Conservation (phyloP, 2,797 vertebrate genomes). For the Pantherophis vulpinus region DNA sequence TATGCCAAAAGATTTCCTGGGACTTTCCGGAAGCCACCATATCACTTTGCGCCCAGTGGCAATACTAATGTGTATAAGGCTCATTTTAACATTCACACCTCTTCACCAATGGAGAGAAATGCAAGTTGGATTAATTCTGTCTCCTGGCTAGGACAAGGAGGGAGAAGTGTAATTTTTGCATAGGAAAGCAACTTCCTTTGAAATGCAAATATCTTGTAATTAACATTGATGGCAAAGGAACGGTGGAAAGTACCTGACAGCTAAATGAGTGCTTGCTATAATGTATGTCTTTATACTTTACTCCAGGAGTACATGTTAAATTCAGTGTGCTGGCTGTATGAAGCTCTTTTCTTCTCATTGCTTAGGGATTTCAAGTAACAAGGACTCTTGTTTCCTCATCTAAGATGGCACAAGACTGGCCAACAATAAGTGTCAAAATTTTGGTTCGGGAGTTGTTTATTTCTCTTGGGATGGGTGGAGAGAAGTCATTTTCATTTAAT, state of each 20-base stretch:
- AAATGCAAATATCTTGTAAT: slow-evolving; percentile 34
- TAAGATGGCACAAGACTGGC: neutral
- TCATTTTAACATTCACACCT: slow-evolving; percentile 8
- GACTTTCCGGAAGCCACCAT: neutral
- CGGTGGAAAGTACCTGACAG: slow-evolving; percentile 20
- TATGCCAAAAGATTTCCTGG: neutral
- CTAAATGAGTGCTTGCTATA: slow-evolving; percentile 26
- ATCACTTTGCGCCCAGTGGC: rapidly evolving
- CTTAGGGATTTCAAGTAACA: neutral
- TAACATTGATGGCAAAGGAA: slow-evolving; percentile 14
- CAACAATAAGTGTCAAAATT: neutral
- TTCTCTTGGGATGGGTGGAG: neutral
- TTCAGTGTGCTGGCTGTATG: neutral
- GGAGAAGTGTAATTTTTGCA: neutral
- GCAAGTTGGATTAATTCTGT: neutral
- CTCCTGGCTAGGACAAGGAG: rapidly evolving
- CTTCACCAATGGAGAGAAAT: neutral
- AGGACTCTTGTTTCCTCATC: neutral
- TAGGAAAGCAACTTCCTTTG: neutral
- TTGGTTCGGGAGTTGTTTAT: neutral
- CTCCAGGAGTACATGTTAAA: neutral
- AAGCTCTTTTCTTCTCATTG: neutral
- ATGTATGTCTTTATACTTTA: slow-evolving; percentile 13
- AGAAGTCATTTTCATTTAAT: neutral
- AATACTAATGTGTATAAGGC: neutral